phyloP scores from a whole-genome alignment of 2,888 invertebrate genomes.

The Plusia festucae region DNA sequence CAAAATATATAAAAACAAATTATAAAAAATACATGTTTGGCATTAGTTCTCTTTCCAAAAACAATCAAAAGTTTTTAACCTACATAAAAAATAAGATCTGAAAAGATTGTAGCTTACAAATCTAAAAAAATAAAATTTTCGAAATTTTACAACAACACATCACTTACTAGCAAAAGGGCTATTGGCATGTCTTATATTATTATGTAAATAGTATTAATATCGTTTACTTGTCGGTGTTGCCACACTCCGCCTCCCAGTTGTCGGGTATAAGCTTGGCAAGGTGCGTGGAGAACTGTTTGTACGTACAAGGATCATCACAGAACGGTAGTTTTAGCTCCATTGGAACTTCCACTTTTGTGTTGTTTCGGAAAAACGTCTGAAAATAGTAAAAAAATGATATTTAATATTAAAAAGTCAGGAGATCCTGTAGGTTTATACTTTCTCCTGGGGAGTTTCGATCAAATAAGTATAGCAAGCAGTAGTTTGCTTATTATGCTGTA shows the following conservation, averaged over 20 bases:
- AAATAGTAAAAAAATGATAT: slow-evolving; percentile 27
- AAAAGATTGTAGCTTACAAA: not conserved
- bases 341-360: slow-evolving; percentile 89
- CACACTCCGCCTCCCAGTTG: slow-evolving; percentile 92
- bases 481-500: too few species aligned
- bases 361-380: slow-evolving; percentile 91
- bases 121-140: not conserved
- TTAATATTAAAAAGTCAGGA: not conserved
- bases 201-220: not conserved
- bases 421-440: too few species aligned
- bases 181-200: not conserved
- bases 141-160: slow-evolving; percentile 3
- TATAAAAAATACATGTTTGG: too few species aligned
- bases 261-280: slow-evolving; percentile 89
- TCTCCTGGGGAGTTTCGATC: too few species aligned
- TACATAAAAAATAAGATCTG: not conserved
- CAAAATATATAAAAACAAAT: too few species aligned
- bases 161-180: not conserved
- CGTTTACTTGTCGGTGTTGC: slow-evolving; percentile 63
- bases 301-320: slow-evolving; percentile 91
- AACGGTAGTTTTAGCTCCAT: slow-evolving; percentile 89
- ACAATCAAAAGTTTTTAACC: not conserved
- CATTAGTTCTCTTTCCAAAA: not conserved
- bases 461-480: too few species aligned
- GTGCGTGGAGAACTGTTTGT: slow-evolving; percentile 87